Evolutionary conservation across 2,113 vertebrate genomes (phyloP).

Genomic region (Prietella phreatophila): DNA sequence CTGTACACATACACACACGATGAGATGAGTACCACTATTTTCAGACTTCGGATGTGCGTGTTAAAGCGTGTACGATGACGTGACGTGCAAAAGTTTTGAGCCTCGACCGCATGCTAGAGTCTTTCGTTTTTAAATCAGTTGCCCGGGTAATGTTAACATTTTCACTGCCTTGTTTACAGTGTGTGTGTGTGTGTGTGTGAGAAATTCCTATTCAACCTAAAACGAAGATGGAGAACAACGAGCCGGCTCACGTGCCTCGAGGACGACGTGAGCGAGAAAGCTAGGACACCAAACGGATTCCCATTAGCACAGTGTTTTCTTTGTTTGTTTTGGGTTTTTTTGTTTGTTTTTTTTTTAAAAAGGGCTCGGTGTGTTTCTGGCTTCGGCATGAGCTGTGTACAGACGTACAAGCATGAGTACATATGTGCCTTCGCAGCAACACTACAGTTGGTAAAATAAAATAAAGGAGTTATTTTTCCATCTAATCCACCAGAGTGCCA

Average conservation of each 20-base stretch:
- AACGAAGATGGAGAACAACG: neutral
- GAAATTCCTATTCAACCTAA: neutral
- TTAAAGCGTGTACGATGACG: neutral
- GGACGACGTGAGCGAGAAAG: constrained; percentile 48
- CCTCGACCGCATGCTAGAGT: neutral
- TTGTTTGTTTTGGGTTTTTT: neutral
- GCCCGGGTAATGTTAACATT: neutral
- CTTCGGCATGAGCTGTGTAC: constrained; percentile 60
- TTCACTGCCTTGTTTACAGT: constrained; percentile 23
- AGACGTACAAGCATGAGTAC: constrained; percentile 61
- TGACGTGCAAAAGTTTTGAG: neutral
- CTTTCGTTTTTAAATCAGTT: neutral
- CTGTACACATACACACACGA: neutral
- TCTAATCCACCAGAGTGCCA: constrained; percentile 65
- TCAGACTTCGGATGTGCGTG: neutral
- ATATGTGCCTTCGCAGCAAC: constrained; percentile 57
- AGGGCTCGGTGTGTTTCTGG: constrained; percentile 46
- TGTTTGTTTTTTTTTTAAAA: constrained; percentile 7
- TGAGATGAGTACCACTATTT: neutral
- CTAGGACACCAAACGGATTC: constrained; percentile 62
- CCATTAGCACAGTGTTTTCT: constrained; percentile 37
- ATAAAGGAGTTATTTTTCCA: constrained; percentile 56
- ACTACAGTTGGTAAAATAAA: constrained; percentile 58
- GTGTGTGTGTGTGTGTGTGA: neutral
- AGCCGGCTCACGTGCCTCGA: constrained; percentile 58